These are phyloP conservation scores for Otolemur garnettii DNA, from an alignment of 2,113 vertebrate genomes.

Conservation along the genomic window DNA sequence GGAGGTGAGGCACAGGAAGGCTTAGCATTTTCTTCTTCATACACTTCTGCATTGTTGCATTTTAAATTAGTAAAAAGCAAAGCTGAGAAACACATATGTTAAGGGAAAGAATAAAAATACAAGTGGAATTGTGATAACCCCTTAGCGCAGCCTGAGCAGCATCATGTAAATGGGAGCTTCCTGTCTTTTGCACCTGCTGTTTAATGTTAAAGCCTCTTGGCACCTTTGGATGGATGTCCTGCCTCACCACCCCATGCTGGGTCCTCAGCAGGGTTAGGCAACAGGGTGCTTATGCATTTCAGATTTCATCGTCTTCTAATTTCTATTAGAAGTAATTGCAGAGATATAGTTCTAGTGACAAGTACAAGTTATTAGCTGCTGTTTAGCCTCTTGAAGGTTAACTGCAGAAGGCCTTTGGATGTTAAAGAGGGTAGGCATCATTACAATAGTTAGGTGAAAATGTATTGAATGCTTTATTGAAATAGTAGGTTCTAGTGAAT, in stretches of 20 bases:
- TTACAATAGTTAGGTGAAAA: not conserved
- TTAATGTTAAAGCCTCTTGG: not conserved
- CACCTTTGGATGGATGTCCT: accelerated
- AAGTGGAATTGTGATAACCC: not conserved
- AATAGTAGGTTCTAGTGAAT: not conserved
- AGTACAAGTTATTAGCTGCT: not conserved
- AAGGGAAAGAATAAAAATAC: not conserved
- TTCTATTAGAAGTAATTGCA: not conserved
- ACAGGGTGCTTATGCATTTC: not conserved
- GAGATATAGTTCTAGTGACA: not conserved
- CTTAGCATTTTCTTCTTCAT: not conserved
- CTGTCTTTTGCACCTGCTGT: not conserved
- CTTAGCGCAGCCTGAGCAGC: accelerated
- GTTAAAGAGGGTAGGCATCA: not conserved
- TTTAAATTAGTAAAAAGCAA: not conserved
- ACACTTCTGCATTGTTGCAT: not conserved
- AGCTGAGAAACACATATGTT: not conserved
- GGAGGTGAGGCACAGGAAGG: not conserved
- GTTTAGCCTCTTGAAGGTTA: not conserved
- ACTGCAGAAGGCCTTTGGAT: not conserved
- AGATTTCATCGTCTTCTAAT: not conserved
- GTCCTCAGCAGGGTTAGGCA: not conserved
- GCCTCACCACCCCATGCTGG: not conserved
- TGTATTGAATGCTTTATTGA: not conserved
- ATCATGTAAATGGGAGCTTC: accelerated